Base-by-base conservation (phyloP, 2,888 invertebrate genomes). In the Chouioia cunea region DNA sequence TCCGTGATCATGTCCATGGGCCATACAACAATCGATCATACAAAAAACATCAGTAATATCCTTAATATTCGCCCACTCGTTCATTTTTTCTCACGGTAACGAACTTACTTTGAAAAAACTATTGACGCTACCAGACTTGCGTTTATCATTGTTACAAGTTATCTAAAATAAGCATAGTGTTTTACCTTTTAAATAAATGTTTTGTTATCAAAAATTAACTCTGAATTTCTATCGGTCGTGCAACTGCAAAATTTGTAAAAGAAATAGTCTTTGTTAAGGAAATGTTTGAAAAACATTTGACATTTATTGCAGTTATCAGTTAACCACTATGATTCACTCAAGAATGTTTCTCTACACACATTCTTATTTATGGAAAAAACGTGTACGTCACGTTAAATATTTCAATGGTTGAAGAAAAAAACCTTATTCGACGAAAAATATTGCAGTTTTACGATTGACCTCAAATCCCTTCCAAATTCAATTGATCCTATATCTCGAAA, bases 121-220 rank as follows among this genome's bases (percentile, higher is more conserved):
- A 50, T n/a, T n/a, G 56, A 65, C 14, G 52, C 36, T 62, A 57
- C 44, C 14, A 18, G 20, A 62, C 64, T 22, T 52, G 65, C 50
- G 58, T 46, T 46, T 27, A 56, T 60, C 22, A 63, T 67, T 73
- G 66, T 73, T 70, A 63, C 47, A 63, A 73, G 58, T 56, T 70
- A 18, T n/a, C 44, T 69, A 73, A 73, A 57, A 67, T 59, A 67
- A 63, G 58, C 12, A n/a, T 60, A 62, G 20, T 46, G 23, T 66
- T 43, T 59, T 59, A 14, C 43, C 66, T 66, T 73, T 69, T 58
- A 23, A 63, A 73, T 70, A 73, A 73, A 73, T 66, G 63, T 73
- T 73, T 70, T 73, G 63, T 73, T 65, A 72, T 43, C 2, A 53
- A 66, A 59, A 52, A 14, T 44, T 18, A 43, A 44, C 2, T 23